A percentile compares a stretch with the other conserved stretches of the same genome.
These are phyloP conservation scores for Rhinolophus sinicus DNA, from an alignment of 2,113 vertebrate species.

Conservation along the genomic window DNA sequence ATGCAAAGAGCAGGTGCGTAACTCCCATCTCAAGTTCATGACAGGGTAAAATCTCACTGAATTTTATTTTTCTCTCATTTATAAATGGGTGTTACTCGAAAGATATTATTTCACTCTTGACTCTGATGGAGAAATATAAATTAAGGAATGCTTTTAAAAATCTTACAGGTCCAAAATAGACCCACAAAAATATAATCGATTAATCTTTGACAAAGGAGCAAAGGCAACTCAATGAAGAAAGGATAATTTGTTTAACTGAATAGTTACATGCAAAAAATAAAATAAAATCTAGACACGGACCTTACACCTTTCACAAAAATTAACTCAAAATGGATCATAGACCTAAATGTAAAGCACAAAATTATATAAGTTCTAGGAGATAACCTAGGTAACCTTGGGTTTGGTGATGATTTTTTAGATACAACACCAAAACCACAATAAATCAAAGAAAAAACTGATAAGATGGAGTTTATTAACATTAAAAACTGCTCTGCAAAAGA, in stretches of 20 bases:
- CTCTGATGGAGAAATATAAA: slow-evolving; percentile 38
- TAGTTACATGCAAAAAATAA: not conserved
- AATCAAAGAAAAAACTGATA: not conserved
- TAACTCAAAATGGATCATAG: not conserved
- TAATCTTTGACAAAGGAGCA: not conserved
- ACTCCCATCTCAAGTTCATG: not conserved
- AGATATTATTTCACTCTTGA: slow-evolving; percentile 12
- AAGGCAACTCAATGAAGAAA: not conserved
- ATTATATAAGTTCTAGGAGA: not conserved
- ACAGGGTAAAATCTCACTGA: slow-evolving; percentile 40
- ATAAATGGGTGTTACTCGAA: not conserved
- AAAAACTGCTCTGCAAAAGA: not conserved
- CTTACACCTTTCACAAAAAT: not conserved
- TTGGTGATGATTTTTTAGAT: not conserved
- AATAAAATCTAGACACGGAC: not conserved
- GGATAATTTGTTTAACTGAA: not conserved
- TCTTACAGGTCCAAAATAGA: slow-evolving; percentile 9
- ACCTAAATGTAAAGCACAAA: slow-evolving; percentile 15
- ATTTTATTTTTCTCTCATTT: slow-evolving; percentile 39
- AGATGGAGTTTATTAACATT: not conserved
- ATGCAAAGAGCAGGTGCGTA: not conserved
- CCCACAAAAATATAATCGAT: not conserved
- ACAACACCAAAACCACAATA: not conserved
- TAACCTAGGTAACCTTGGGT: not conserved
- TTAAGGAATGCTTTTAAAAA: slow-evolving; percentile 32